Conservation (phyloP, 2,797 vertebrate genomes). For the Anas georgica region DNA sequence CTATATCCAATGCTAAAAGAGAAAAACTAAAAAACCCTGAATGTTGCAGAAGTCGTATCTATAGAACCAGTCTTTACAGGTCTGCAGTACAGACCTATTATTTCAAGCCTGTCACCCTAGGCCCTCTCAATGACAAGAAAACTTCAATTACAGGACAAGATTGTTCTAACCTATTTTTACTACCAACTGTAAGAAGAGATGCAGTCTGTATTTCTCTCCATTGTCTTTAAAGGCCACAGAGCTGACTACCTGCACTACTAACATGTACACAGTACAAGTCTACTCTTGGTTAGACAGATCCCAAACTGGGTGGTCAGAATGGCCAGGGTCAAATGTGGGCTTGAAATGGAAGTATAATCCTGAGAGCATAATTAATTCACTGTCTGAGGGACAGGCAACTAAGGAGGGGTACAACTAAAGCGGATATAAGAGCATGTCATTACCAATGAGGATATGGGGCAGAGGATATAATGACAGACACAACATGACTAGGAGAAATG, state of each 20-base stretch:
- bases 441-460: neutral
- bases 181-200: neutral
- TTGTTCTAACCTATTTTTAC: neutral
- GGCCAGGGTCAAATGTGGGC: neutral
- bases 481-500: neutral
- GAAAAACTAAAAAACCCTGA: neutral
- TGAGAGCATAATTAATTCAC: neutral
- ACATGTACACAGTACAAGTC: neutral
- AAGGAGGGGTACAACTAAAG: neutral
- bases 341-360: neutral
- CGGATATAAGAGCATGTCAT: neutral
- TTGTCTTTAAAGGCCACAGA: neutral
- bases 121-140: neutral
- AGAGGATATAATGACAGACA: neutral
- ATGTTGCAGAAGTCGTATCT: neutral
- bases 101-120: neutral
- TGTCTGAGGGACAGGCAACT: accelerated
- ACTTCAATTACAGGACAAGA: neutral
- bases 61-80: neutral
- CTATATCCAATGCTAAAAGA: neutral
- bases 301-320: neutral
- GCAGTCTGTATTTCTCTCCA: neutral
- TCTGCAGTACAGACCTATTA: neutral
- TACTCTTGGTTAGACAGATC: neutral
- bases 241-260: neutral